Evolutionary conservation across 2,888 invertebrate species (phyloP).

Genomic region (Camponotus fellah): DNA sequence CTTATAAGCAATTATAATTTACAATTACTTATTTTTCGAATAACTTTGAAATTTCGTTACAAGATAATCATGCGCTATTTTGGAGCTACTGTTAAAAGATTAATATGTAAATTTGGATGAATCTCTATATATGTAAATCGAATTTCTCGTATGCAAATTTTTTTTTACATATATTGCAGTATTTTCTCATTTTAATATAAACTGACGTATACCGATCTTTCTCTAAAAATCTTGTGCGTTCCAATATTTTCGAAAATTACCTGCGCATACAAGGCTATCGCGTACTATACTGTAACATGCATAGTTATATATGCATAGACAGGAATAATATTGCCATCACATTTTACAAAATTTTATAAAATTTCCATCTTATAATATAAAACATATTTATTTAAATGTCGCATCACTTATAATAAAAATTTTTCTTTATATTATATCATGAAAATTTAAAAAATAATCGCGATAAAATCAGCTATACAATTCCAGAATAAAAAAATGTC

Average conservation of each 20-base stretch:
- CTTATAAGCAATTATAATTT: too few species aligned
- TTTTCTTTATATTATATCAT: neutral
- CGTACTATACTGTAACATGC: neutral
- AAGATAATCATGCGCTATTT: slow-evolving; percentile 13
- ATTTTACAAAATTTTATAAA: slow-evolving; percentile 14
- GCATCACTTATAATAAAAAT: neutral
- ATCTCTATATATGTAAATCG: neutral
- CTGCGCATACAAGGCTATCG: slow-evolving; percentile 32
- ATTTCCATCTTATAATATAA: neutral
- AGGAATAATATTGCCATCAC: slow-evolving; percentile 16
- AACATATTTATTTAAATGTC: neutral
- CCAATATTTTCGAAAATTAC: slow-evolving; percentile 54
- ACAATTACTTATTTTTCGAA: neutral
- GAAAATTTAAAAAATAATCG: neutral
- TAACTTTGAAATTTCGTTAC: neutral
- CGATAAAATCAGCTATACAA: neutral
- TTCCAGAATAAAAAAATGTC: neutral
- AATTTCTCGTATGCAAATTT: slow-evolving; percentile 49
- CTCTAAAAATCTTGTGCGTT: slow-evolving; percentile 16
- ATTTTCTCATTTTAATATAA: slow-evolving; percentile 31
- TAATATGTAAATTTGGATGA: slow-evolving; percentile 39
- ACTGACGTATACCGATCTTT: slow-evolving; percentile 16
- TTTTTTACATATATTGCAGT: neutral
- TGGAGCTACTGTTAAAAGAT: neutral
- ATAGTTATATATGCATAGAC: slow-evolving; percentile 34